Evolutionary conservation across 2,888 invertebrate species (phyloP).

Genomic region (Chaetogeoica ovagalla): DNA sequence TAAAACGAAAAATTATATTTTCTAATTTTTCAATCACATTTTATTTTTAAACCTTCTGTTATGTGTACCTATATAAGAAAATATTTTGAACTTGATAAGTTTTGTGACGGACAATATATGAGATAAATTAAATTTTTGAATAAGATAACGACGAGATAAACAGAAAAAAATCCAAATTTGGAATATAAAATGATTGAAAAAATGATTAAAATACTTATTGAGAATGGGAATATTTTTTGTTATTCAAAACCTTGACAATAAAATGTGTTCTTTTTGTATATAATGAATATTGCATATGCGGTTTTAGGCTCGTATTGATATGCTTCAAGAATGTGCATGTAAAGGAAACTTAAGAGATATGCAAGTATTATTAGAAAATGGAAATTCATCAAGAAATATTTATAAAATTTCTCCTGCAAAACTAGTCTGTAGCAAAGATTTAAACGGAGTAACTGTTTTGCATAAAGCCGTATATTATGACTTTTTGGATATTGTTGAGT

Average conservation of each 20-base stretch:
- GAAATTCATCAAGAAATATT: slow-evolving; percentile 58
- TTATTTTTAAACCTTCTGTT: too few relatives aligned
- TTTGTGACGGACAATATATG: neutral
- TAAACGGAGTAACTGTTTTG: slow-evolving; percentile 72
- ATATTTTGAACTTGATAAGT: neutral
- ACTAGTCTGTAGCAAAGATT: slow-evolving; percentile 68
- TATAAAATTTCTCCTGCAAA: slow-evolving; percentile 62
- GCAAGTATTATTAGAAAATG: slow-evolving; percentile 55
- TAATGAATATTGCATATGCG: neutral
- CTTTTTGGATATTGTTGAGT: slow-evolving; percentile 72
- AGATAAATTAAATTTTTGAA: neutral
- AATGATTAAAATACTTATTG: neutral
- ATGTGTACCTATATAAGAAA: neutral
- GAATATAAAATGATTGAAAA: neutral
- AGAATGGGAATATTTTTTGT: neutral
- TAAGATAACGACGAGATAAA: neutral
- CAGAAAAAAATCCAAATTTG: neutral
- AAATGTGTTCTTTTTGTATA: neutral
- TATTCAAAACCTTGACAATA: neutral
- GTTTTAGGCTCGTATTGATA: slow-evolving; percentile 64
- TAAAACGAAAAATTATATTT: neutral
- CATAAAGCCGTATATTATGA: slow-evolving; percentile 81
- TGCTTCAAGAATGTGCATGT: slow-evolving; percentile 75
- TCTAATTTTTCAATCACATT: too few relatives aligned
- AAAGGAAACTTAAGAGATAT: slow-evolving; percentile 71